Conservation (phyloP, 2,113 vertebrate species). For the Peromyscus californicus region DNA sequence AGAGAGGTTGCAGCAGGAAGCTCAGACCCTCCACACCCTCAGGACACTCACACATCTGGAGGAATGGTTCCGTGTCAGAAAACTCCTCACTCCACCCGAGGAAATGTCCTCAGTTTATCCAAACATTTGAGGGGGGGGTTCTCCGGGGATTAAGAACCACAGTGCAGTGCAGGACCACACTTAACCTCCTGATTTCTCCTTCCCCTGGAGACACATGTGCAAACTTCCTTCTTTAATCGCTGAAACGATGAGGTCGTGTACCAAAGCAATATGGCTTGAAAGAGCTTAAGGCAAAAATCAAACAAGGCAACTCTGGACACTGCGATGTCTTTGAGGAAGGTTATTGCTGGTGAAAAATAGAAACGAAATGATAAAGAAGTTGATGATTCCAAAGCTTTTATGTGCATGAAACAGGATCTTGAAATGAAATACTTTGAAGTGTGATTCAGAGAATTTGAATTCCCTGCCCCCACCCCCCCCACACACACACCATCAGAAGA, state of each 20-base stretch:
- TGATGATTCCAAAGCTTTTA: constrained; percentile 20
- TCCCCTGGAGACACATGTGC: constrained; percentile 64
- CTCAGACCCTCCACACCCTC: constrained; percentile 53
- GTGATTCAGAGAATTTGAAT: constrained; percentile 35
- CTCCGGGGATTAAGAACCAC: constrained; percentile 79
- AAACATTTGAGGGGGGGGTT: constrained; percentile 82
- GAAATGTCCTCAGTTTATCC: constrained; percentile 87
- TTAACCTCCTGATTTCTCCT: constrained; percentile 78
- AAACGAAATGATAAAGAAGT: constrained; percentile 1
- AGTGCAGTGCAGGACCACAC: constrained; percentile 45
- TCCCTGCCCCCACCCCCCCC: background rate
- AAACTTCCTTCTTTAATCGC: constrained; percentile 78
- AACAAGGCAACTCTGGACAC: constrained; percentile 15
- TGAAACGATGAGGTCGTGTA: constrained; percentile 71
- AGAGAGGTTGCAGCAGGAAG: constrained; percentile 5
- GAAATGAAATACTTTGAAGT: constrained; percentile 14
- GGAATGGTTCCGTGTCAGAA: constrained; percentile 82
- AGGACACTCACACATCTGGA: constrained; percentile 83
- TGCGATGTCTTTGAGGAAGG: background rate
- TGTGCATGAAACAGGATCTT: background rate
- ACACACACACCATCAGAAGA: background rate
- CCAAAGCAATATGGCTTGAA: constrained; percentile 55
- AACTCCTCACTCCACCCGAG: constrained; percentile 64
- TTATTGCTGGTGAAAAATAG: background rate
- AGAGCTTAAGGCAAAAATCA: constrained; percentile 50